Conservation (phyloP, 2,888 invertebrate species). For the Hirtodrosophila histrioides region DNA sequence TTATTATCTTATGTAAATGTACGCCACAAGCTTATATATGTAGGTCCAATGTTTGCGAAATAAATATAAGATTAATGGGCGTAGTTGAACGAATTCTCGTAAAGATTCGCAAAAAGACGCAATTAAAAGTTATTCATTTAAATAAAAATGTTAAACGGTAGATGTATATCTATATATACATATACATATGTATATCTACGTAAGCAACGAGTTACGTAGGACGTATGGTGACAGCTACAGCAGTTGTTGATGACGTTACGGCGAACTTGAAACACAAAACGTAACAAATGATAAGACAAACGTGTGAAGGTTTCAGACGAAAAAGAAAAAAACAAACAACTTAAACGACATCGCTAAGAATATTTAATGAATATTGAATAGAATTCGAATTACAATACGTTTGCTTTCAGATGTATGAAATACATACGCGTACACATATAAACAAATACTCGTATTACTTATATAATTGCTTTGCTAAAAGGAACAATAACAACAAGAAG, state of each 20-base stretch:
- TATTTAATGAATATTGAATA: conserved; percentile 46
- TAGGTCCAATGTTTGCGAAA: conserved; percentile 26
- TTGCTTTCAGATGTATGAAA: not conserved
- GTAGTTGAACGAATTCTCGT: not conserved
- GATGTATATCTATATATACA: not conserved
- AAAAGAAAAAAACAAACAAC: conserved; percentile 16
- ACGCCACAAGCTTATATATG: conserved; percentile 13
- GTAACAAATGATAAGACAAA: conserved; percentile 36
- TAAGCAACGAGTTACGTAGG: conserved; percentile 8
- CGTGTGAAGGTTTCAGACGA: not conserved
- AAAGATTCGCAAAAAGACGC: conserved; percentile 25
- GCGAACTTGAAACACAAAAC: conserved; percentile 11
- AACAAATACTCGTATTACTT: conserved; percentile 31
- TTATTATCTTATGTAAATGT: no score
- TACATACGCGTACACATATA: conserved; percentile 14
- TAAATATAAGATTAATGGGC: conserved; percentile 42
- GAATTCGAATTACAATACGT: conserved; percentile 45
- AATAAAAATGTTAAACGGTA: conserved; percentile 6
- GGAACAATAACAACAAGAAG: conserved; percentile 25
- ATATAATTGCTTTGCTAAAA: conserved; percentile 52
- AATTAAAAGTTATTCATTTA: conserved; percentile 19
- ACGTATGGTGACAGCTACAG: conserved; percentile 1
- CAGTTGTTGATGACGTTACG: conserved; percentile 18
- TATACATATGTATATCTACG: not conserved
- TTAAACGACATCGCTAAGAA: conserved; percentile 21